These are phyloP conservation scores for Acronicta psi DNA, from an alignment of 2,888 invertebrate species.

Conservation along the genomic window DNA sequence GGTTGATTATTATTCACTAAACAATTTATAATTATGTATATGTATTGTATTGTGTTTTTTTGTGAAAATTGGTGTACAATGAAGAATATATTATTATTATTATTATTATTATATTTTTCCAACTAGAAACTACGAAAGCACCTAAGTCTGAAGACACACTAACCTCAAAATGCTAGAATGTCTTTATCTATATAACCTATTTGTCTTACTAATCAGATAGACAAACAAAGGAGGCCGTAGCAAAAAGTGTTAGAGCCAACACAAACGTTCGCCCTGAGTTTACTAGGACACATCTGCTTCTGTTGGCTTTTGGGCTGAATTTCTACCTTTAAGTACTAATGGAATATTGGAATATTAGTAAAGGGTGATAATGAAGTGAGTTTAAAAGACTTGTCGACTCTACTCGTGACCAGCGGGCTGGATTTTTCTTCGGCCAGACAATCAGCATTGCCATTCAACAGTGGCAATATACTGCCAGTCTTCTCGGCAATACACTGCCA, in stretches of 20 bases:
- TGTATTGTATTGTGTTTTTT: too few relatives aligned
- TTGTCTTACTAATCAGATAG: slow-evolving; percentile 41
- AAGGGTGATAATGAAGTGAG: not conserved
- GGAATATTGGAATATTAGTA: not conserved
- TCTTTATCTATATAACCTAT: slow-evolving; percentile 28
- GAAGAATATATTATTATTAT: too few relatives aligned
- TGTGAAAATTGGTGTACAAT: too few relatives aligned
- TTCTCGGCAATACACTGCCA: too few relatives aligned
- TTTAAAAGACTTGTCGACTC: too few relatives aligned
- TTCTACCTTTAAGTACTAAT: slow-evolving; percentile 34
- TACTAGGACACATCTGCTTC: slow-evolving; percentile 49
- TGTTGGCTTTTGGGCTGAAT: slow-evolving; percentile 54
- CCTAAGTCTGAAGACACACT: slow-evolving; percentile 8
- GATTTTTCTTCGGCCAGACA: too few relatives aligned
- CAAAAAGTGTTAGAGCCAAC: slow-evolving; percentile 50
- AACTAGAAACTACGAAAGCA: not conserved
- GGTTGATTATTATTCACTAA: too few relatives aligned
- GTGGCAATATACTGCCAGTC: too few relatives aligned
- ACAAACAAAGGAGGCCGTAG: slow-evolving; percentile 32
- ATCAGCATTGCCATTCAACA: too few relatives aligned
- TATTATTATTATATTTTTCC: not conserved
- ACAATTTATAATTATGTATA: too few relatives aligned
- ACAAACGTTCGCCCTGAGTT: slow-evolving; percentile 49
- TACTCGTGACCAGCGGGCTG: too few relatives aligned
- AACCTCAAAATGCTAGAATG: slow-evolving; percentile 8